Evolutionary conservation across 2,888 invertebrate species (phyloP).

Genomic region (Erebia epiphron): DNA sequence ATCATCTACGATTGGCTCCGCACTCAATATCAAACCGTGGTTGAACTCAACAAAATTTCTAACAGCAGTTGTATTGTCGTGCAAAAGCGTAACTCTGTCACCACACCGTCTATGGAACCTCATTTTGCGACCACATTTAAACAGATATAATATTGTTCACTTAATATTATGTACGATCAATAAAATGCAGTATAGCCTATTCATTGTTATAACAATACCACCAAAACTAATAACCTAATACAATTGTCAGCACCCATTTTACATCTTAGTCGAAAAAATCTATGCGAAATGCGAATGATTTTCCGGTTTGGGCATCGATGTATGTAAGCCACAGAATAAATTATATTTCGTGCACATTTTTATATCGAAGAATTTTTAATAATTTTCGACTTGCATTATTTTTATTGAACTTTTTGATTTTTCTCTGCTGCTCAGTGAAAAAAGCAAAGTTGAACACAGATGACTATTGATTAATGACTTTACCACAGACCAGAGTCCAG

Average conservation of each 20-base stretch:
- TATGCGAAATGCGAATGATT: not conserved
- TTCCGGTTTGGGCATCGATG: not conserved
- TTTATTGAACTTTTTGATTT: no score
- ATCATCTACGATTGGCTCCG: constrained; percentile 90
- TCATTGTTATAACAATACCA: constrained; percentile 13
- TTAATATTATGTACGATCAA: constrained; percentile 5
- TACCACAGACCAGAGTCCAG: no score
- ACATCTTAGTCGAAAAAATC: constrained; percentile 7
- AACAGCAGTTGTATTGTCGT: constrained; percentile 92
- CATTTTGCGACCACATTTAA: constrained; percentile 58
- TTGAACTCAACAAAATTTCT: constrained; percentile 92
- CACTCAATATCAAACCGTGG: constrained; percentile 93
- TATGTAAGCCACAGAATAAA: not conserved
- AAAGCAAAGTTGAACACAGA: no score
- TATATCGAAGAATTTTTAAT: no score
- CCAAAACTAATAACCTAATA: constrained; percentile 21
- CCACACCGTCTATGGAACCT: constrained; percentile 92
- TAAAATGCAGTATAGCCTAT: constrained; percentile 14
- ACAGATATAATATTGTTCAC: not conserved
- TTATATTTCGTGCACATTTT: no score
- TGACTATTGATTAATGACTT: no score
- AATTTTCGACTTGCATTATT: no score
- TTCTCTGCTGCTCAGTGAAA: no score
- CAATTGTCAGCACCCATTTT: constrained; percentile 35
- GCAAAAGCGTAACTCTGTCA: constrained; percentile 91